Percentiles rank a stretch among this genome's conserved stretches.
phyloP scores from a whole-genome alignment of 2,888 invertebrate genomes.

The Hydrotaea diabolus region DNA sequence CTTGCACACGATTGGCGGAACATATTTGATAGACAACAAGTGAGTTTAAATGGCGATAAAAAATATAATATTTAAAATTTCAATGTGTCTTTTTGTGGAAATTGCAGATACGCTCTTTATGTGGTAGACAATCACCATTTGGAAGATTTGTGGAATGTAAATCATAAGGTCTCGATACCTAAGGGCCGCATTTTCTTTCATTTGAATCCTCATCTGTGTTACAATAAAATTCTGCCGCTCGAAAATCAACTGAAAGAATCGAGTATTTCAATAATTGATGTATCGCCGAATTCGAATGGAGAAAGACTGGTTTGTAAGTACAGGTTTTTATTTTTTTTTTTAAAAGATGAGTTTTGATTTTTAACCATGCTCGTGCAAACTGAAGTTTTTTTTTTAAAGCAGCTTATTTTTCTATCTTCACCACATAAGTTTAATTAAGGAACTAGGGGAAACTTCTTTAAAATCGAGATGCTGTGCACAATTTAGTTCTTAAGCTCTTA shows the following conservation, averaged over 20 bases:
- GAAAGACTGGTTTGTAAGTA: conserved; percentile 92
- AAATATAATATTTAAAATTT: background rate
- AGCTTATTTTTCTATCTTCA: no score
- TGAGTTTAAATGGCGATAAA: conserved; percentile 55
- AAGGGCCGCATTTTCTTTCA: conserved; percentile 86
- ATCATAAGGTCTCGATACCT: conserved; percentile 81
- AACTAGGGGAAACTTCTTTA: no score
- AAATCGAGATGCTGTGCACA: no score
- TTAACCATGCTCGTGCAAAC: no score
- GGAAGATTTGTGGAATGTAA: conserved; percentile 83
- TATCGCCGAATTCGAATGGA: conserved; percentile 88
- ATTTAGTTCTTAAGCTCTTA: no score
- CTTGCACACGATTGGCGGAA: conserved; percentile 84
- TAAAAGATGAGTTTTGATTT: no score
- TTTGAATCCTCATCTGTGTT: conserved; percentile 87
- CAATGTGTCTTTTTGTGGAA: no score
- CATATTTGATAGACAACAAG: conserved; percentile 77
- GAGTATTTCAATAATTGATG: conserved; percentile 72
- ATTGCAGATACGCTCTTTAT: conserved; percentile 82
- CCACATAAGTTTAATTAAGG: no score
- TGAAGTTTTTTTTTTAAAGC: no score
- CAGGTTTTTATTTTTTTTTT: background rate
- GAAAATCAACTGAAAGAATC: conserved; percentile 74
- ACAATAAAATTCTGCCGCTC: conserved; percentile 83
- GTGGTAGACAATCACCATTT: conserved; percentile 87